These are phyloP conservation scores for Lamellibrachia columna DNA, from an alignment of 2,888 invertebrate genomes.

Conservation along the genomic window DNA sequence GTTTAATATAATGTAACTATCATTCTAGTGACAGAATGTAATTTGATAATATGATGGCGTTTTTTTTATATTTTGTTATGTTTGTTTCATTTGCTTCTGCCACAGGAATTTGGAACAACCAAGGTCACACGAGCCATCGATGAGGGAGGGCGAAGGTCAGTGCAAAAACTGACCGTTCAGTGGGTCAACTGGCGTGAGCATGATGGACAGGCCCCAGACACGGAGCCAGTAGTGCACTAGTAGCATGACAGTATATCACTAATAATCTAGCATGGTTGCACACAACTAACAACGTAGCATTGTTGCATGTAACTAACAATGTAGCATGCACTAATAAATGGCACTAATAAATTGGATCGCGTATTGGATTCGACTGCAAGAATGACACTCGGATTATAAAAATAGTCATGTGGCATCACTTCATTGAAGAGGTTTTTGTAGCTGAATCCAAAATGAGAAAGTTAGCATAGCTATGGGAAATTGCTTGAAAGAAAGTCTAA, in stretches of 20 bases:
- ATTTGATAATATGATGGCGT: too few species aligned
- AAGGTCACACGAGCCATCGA: neutral
- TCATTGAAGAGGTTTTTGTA: neutral
- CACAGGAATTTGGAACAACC: neutral
- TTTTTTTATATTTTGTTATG: too few species aligned
- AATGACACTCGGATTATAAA: neutral
- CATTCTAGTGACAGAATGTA: too few species aligned
- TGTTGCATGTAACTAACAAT: neutral
- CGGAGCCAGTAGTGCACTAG: neutral
- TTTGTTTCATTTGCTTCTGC: neutral
- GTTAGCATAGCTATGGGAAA: neutral
- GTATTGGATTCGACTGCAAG: neutral
- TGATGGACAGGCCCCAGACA: neutral
- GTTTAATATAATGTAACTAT: too few species aligned
- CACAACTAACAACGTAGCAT: neutral
- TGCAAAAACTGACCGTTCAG: neutral
- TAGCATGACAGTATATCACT: neutral
- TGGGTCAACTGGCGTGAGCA: neutral
- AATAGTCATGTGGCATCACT: neutral
- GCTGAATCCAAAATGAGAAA: neutral
- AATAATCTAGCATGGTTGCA: too few species aligned
- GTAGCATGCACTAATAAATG: neutral
- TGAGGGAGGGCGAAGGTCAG: neutral
- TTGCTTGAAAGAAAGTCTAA: neutral
- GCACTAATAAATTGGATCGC: neutral